Evolutionary conservation across 2,113 vertebrate species (phyloP).

Genomic region (Prochilodus magdalenae): DNA sequence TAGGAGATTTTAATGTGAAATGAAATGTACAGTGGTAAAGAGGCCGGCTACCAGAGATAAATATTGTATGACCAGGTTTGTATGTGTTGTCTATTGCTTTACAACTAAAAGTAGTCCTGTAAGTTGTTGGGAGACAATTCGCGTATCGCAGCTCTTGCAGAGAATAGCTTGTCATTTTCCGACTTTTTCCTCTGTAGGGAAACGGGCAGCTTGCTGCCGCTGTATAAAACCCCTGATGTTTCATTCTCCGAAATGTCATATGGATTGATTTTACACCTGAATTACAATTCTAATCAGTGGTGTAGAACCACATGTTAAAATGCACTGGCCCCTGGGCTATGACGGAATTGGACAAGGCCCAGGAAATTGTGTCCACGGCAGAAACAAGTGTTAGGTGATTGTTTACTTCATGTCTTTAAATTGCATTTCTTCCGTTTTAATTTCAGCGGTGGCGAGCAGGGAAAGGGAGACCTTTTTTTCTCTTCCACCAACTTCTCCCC

Average conservation of each 20-base stretch:
- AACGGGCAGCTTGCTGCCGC: constrained; percentile 61
- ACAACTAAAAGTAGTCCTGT: constrained; percentile 10
- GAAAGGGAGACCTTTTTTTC: constrained; percentile 58
- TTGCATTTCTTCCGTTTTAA: constrained; percentile 91
- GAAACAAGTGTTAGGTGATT: constrained; percentile 86
- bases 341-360: constrained; percentile 84
- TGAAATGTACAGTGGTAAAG: constrained; percentile 8
- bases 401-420: constrained; percentile 91
- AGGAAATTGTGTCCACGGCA: constrained; percentile 83
- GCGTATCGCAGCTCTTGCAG: neutral
- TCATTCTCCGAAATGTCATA: constrained; percentile 84
- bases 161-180: constrained; percentile 11
- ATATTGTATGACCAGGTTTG: neutral
- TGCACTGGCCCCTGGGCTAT: constrained; percentile 77
- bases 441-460: constrained; percentile 74
- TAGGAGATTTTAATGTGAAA: neutral
- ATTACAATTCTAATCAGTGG: constrained; percentile 86
- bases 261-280: constrained; percentile 81
- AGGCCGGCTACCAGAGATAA: neutral
- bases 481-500: neutral
- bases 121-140: neutral
- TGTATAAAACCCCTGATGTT: constrained; percentile 74
- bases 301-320: constrained; percentile 84
- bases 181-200: constrained; percentile 49
- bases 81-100: neutral